Evolutionary conservation across 2,888 invertebrate genomes (phyloP).

Genomic region (Megalurothrips usitatus): DNA sequence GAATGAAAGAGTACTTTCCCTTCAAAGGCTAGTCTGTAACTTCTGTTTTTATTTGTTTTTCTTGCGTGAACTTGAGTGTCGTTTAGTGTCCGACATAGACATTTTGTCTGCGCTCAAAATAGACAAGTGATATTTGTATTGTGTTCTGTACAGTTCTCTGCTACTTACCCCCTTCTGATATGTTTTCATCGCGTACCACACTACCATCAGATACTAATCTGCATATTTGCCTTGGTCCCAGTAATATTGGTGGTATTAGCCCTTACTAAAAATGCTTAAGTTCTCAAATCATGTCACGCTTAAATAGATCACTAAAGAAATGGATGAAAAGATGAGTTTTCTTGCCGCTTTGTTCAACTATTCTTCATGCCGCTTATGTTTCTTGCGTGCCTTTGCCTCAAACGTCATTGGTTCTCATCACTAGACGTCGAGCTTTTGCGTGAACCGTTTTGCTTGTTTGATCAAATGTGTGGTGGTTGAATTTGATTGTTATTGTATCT

Average conservation of each 20-base stretch:
- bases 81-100: not conserved
- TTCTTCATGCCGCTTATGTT: not conserved
- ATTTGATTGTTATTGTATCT: not conserved
- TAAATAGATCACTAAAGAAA: not conserved
- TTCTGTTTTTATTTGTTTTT: not conserved
- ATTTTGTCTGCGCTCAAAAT: not conserved
- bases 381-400: not conserved
- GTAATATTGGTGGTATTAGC: not conserved
- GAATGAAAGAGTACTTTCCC: not conserved
- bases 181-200: not conserved
- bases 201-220: not conserved
- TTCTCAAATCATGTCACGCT: not conserved
- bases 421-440: not conserved
- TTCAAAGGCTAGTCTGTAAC: not conserved
- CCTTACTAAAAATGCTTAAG: not conserved
- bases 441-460: not conserved
- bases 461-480: not conserved
- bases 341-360: not conserved
- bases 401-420: not conserved
- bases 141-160: not conserved
- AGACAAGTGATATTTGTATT: not conserved
- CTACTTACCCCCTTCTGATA: not conserved
- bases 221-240: not conserved
- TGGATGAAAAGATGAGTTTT: not conserved
- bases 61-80: not conserved